Conservation (phyloP, 2,888 invertebrate genomes). For the Perizoma flavofasciatum region DNA sequence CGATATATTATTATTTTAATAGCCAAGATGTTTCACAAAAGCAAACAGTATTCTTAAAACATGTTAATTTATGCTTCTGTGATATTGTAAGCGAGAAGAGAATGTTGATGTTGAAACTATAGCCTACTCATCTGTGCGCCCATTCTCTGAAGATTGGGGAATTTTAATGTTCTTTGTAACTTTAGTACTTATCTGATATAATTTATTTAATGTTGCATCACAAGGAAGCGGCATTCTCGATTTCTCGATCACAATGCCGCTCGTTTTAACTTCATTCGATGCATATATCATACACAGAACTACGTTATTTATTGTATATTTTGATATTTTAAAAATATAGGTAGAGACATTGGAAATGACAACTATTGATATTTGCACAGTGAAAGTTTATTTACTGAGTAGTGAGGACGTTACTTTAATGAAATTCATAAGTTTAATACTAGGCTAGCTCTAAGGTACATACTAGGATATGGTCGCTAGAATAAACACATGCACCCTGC, state of each 20-base stretch:
- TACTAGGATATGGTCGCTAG: not conserved
- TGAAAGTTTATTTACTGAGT: slow-evolving; percentile 30
- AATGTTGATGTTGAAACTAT: not conserved
- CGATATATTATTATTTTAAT: not conserved
- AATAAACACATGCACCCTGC: too few relatives aligned
- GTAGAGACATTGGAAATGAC: slow-evolving; percentile 21
- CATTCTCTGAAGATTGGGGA: not conserved
- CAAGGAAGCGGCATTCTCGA: not conserved
- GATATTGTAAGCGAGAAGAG: not conserved
- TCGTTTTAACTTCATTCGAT: not conserved
- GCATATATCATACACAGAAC: slow-evolving; percentile 4
- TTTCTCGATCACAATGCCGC: not conserved
- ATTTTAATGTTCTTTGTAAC: not conserved
- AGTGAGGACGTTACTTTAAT: too few relatives aligned
- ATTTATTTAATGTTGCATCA: slow-evolving; percentile 10
- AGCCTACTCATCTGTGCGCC: not conserved
- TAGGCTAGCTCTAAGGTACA: not conserved
- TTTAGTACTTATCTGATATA: not conserved
- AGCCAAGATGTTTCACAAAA: not conserved
- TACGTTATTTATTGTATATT: slow-evolving; percentile 42
- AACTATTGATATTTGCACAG: slow-evolving; percentile 35
- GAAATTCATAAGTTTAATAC: too few relatives aligned
- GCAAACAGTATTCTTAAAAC: slow-evolving; percentile 1
- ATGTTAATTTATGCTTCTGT: not conserved
- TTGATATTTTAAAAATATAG: slow-evolving; percentile 35